Evolutionary conservation across 2,797 vertebrate species (phyloP).

Genomic region (Calcarius lapponicus): DNA sequence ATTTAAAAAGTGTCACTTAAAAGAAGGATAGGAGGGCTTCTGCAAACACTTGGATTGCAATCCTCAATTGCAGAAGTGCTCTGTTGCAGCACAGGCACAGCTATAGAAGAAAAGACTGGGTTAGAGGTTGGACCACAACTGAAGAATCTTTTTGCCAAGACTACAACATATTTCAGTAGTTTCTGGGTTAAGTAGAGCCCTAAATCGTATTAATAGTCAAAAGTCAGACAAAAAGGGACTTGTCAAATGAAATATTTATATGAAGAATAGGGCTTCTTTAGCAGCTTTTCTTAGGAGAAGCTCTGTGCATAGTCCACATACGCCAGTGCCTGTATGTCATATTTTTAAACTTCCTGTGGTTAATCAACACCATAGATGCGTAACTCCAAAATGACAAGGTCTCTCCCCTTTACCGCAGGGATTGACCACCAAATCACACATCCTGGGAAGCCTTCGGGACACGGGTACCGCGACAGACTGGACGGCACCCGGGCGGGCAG

Average conservation of each 20-base stretch:
- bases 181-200: background rate
- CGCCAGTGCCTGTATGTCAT: background rate
- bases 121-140: background rate
- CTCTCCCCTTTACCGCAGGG: background rate
- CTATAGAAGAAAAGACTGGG: background rate
- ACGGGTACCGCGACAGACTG: accelerated
- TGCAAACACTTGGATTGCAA: background rate
- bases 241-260: background rate
- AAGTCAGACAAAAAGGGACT: background rate
- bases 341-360: background rate
- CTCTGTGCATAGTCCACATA: background rate
- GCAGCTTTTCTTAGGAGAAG: background rate
- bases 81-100: background rate
- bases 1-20: background rate
- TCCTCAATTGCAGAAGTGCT: background rate
- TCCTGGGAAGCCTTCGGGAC: background rate
- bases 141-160: background rate
- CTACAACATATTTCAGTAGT: accelerated
- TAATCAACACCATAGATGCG: background rate
- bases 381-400: background rate
- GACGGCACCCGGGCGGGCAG: background rate
- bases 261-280: background rate
- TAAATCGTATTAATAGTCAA: accelerated
- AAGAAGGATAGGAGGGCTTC: background rate
- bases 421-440: background rate